Percentiles rank a stretch among this genome's conserved stretches.
Conservation (phyloP, 64 coral and sea anemone species). For the Stichodactyla helianthus region DNA sequence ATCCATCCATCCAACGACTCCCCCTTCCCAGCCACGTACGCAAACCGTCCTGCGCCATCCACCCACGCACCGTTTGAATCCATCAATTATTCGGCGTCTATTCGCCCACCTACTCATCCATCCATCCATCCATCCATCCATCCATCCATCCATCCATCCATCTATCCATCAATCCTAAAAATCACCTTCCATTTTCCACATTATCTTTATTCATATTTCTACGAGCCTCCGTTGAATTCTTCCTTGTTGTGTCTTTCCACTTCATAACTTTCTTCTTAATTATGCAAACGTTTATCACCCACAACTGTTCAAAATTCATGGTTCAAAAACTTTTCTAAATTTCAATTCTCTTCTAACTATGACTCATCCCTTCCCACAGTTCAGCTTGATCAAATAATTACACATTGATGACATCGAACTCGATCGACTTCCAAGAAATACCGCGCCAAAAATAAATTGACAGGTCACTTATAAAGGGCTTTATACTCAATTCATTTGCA, state of each 20-base stretch:
- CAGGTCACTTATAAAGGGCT: not conserved
- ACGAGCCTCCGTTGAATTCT: not conserved
- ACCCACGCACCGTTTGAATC: not conserved
- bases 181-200: not conserved
- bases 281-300: too few relatives aligned
- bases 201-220: not conserved
- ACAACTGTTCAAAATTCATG: too few relatives aligned
- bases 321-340: not conserved
- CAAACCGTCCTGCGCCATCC: not conserved
- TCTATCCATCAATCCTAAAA: not conserved
- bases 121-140: too few relatives aligned
- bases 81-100: not conserved
- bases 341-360: not conserved
- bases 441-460: conserved; percentile 5
- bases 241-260: not conserved
- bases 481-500: too few relatives aligned
- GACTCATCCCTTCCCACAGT: not conserved
- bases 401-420: not conserved
- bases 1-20: too few relatives aligned
- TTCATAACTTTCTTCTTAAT: not conserved
- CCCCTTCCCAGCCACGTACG: not conserved
- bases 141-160: not conserved
- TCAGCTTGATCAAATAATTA: not conserved
- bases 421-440: not conserved
- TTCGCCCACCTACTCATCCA: not conserved